phyloP scores from a whole-genome alignment of 2,113 vertebrate genomes.

The Hemicordylus capensis region DNA sequence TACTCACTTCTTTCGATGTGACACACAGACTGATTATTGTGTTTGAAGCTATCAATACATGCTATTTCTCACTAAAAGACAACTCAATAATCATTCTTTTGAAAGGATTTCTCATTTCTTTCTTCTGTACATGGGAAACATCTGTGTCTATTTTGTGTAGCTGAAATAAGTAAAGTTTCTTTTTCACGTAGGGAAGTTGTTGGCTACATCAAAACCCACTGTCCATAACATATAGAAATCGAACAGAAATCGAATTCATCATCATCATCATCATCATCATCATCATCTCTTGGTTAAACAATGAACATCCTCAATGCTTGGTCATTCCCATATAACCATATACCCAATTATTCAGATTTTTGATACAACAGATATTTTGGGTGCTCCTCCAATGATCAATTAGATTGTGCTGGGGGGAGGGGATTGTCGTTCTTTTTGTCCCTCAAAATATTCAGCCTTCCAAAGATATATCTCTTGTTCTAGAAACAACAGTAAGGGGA shows the following conservation, averaged over 20 bases:
- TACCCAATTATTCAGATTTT: background rate
- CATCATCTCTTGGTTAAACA: background rate
- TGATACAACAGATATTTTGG: background rate
- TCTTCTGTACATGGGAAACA: slow-evolving; percentile 34
- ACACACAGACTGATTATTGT: slow-evolving; percentile 38
- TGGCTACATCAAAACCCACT: slow-evolving; percentile 22
- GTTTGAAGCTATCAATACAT: slow-evolving; percentile 51
- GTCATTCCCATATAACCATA: background rate
- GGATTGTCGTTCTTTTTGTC: background rate
- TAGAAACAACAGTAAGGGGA: background rate
- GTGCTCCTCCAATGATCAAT: background rate
- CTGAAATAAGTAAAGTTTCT: slow-evolving; percentile 4
- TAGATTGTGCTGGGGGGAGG: background rate
- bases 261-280: too few relatives aligned
- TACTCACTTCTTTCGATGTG: slow-evolving; percentile 18
- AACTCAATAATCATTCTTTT: slow-evolving; percentile 51
- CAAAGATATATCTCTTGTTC: background rate
- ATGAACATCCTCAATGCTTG: too few relatives aligned
- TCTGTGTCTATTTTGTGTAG: slow-evolving; percentile 31
- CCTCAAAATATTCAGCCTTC: background rate
- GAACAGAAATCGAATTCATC: too few relatives aligned
- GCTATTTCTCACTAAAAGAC: slow-evolving; percentile 53
- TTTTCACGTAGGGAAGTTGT: slow-evolving; percentile 36
- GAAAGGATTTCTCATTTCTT: slow-evolving; percentile 28
- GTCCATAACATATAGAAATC: too few relatives aligned